Evolutionary conservation across 1,140 invertebrate genomes (phyloP).

Genomic region (Bicyclus anynana): DNA sequence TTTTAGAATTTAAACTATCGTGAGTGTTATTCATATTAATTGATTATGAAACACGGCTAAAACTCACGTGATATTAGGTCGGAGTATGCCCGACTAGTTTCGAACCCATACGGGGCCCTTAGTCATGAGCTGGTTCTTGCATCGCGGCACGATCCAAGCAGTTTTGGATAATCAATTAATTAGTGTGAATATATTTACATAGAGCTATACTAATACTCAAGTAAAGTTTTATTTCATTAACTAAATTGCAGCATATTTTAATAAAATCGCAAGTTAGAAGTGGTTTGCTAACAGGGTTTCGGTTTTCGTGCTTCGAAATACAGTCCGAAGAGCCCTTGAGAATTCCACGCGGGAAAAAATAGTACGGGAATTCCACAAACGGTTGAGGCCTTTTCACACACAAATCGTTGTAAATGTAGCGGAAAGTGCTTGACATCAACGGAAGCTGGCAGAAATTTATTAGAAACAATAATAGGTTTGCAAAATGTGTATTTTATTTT

Average conservation of each 20-base stretch:
- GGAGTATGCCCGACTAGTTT: too few species aligned
- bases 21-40: too few species aligned
- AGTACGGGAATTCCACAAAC: not conserved
- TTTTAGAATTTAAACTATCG: too few species aligned
- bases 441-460: not conserved
- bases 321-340: not conserved
- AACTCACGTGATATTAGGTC: too few species aligned
- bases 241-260: not conserved
- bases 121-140: too few species aligned
- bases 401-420: conserved; percentile 4
- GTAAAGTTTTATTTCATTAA: too few species aligned
- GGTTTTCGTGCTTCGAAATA: not conserved
- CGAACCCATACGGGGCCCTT: too few species aligned
- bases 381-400: not conserved
- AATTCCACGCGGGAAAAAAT: not conserved
- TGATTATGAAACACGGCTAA: too few species aligned
- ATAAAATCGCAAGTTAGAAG: not conserved
- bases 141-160: too few species aligned
- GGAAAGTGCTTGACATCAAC: not conserved
- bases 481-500: not conserved
- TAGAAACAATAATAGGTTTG: not conserved
- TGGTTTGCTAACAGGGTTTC: not conserved
- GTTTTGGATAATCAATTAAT: too few species aligned
- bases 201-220: too few species aligned
- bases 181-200: too few species aligned